These are phyloP conservation scores for Urocolius indicus DNA, from an alignment of 2,113 vertebrate species.

Conservation along the genomic window DNA sequence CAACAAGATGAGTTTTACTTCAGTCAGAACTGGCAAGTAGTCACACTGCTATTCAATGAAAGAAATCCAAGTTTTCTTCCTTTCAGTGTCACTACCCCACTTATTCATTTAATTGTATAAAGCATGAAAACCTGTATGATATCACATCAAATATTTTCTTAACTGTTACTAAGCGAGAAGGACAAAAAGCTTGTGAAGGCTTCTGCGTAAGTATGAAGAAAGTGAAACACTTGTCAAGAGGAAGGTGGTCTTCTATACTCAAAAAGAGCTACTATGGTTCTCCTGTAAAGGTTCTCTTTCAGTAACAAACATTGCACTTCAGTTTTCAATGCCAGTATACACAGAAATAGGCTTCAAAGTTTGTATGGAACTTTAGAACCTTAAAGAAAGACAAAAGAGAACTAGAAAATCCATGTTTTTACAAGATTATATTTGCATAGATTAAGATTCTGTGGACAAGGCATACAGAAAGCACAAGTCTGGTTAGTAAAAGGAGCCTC, in stretches of 20 bases:
- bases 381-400: not conserved
- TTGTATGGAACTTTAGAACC: not conserved
- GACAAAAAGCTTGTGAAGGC: not conserved
- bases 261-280: not conserved
- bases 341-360: not conserved
- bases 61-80: not conserved
- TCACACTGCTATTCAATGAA: not conserved
- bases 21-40: not conserved
- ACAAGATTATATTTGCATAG: not conserved
- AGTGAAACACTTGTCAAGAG: not conserved
- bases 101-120: not conserved
- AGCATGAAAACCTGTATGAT: not conserved
- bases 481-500: not conserved
- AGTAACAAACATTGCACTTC: not conserved
- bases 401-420: not conserved
- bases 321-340: not conserved
- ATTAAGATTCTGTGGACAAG: not conserved
- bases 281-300: not conserved
- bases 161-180: not conserved
- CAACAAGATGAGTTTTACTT: not conserved
- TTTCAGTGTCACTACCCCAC: not conserved
- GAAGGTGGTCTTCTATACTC: not conserved
- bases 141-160: not conserved
- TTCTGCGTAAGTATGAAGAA: not conserved
- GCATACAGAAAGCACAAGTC: not conserved